A percentile compares a stretch with the other conserved stretches of the same genome.
Evolutionary conservation across 2,797 vertebrate genomes (phyloP).

Genomic region (Phaenicophaeus curvirostris): DNA sequence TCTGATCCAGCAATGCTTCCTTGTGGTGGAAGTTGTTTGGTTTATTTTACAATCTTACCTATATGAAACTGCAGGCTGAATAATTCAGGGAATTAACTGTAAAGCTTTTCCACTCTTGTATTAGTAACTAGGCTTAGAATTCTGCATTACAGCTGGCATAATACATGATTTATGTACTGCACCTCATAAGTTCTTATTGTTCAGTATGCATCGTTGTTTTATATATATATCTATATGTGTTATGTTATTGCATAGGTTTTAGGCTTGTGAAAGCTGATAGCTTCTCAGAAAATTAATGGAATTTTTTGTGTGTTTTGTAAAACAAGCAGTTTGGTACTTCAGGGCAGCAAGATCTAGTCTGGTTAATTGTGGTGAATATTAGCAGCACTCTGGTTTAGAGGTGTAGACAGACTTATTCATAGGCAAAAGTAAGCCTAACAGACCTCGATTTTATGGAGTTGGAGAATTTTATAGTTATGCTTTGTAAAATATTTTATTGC

Average conservation of each 20-base stretch:
- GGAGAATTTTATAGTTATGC: not conserved
- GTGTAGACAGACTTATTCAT: not conserved
- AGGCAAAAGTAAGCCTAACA: not conserved
- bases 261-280: not conserved
- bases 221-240: not conserved
- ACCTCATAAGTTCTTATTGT: fast-evolving
- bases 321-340: not conserved
- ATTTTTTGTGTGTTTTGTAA: not conserved
- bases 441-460: not conserved
- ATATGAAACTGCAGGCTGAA: not conserved
- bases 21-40: not conserved
- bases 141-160: not conserved
- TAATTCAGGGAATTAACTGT: not conserved
- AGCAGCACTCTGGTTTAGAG: not conserved
- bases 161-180: not conserved
- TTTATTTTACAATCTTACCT: not conserved
- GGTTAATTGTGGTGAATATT: not conserved
- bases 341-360: not conserved
- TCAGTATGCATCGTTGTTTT: not conserved
- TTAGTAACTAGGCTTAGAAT: not conserved
- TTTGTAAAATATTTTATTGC: not conserved
- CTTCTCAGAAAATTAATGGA: not conserved
- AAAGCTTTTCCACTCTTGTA: not conserved
- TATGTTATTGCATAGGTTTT: not conserved
- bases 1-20: not conserved